A percentile compares a stretch with the other conserved stretches of the same genome.
phyloP scores from a whole-genome alignment of 2,888 invertebrate species.

The Zygaena filipendulae region DNA sequence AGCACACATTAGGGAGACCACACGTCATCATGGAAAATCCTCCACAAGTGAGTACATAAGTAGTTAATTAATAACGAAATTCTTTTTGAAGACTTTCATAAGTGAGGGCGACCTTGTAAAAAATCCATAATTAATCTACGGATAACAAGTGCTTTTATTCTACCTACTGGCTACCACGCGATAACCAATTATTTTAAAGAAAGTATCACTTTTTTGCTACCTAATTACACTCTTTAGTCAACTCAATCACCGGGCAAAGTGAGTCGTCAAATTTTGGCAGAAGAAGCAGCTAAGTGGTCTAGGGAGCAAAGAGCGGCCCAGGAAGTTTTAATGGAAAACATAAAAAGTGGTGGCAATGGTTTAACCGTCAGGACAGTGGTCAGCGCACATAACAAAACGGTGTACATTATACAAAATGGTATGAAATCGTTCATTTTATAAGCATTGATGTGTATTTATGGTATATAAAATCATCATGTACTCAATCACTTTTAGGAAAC shows the following conservation, averaged over 20 bases:
- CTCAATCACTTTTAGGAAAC: slow-evolving; percentile 34
- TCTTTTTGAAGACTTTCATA: no score
- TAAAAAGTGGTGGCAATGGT: slow-evolving; percentile 57
- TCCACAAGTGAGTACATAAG: slow-evolving; percentile 48
- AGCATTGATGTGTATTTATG: no score
- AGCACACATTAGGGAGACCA: slow-evolving; percentile 55
- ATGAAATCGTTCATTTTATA: no score
- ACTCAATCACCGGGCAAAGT: slow-evolving; percentile 54
- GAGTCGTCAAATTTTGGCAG: slow-evolving; percentile 52
- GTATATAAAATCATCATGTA: no score
- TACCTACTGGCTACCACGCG: no score
- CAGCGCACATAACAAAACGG: slow-evolving; percentile 32
- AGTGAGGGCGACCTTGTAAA: not conserved
- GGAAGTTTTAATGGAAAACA: slow-evolving; percentile 58
- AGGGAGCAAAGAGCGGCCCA: slow-evolving; percentile 54
- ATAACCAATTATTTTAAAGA: no score
- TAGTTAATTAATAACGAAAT: no score
- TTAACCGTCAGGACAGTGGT: slow-evolving; percentile 51
- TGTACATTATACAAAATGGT: slow-evolving; percentile 57
- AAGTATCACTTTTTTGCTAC: no score
- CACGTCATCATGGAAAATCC: slow-evolving; percentile 58
- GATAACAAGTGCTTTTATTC: no score
- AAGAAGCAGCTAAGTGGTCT: slow-evolving; percentile 61
- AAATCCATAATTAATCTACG: no score
- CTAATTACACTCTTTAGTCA: no score